These are phyloP conservation scores for Podarcis raffonei DNA, from an alignment of 2,113 vertebrate genomes.

Conservation along the genomic window DNA sequence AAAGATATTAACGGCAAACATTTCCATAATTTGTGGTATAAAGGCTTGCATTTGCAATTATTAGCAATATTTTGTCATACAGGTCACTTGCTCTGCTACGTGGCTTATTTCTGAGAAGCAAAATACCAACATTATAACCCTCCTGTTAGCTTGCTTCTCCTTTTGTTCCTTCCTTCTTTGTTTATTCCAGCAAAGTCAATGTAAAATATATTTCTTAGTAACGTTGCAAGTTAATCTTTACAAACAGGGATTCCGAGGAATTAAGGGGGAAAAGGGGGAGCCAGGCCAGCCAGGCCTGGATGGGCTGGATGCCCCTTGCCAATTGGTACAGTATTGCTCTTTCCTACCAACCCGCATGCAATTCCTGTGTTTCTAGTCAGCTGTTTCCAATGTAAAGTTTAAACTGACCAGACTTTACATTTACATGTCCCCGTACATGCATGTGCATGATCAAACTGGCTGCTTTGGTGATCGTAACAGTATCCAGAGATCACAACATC, in stretches of 20 bases:
- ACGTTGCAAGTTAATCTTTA: conserved; percentile 97
- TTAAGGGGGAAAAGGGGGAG: conserved; percentile 99
- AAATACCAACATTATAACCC: neutral
- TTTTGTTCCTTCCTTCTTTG: conserved; percentile 55
- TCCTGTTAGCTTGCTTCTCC: conserved; percentile 76
- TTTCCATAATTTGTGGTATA: neutral
- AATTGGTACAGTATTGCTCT: conserved; percentile 99
- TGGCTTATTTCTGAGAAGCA: neutral
- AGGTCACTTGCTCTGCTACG: neutral
- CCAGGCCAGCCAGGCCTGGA: conserved; percentile 99
- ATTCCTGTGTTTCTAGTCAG: conserved; percentile 74
- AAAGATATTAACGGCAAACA: neutral
- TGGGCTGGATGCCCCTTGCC: conserved; percentile 99
- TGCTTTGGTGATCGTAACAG: conserved; percentile 48
- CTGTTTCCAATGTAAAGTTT: conserved; percentile 74
- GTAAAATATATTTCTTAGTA: conserved; percentile 80
- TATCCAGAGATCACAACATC: conserved; percentile 29
- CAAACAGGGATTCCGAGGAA: conserved; percentile 99
- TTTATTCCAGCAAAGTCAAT: conserved; percentile 69
- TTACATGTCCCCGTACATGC: conserved; percentile 60
- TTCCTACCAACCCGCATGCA: conserved; percentile 91
- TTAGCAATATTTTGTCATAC: no score
- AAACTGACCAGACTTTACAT: conserved; percentile 69
- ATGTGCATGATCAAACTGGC: conserved; percentile 75
- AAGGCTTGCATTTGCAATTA: neutral